A percentile compares a stretch with the other conserved stretches of the same genome.
Conservation (phyloP, 2,888 invertebrate species). For the Hirtodrosophila cameraria region DNA sequence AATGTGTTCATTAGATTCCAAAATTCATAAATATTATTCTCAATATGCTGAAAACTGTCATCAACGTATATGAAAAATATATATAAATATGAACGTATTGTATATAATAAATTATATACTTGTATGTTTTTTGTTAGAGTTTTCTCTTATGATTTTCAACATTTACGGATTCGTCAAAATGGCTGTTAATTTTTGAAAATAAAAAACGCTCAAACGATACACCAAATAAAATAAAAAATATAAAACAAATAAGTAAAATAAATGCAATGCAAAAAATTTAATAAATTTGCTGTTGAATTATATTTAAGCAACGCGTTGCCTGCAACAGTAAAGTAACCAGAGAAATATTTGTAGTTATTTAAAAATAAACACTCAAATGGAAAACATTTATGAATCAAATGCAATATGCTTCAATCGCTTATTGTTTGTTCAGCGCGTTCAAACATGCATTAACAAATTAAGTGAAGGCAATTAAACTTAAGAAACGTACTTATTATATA, state of each 20-base stretch:
- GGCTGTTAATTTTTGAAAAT: conserved; percentile 84
- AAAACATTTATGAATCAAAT: conserved; percentile 42
- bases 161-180: conserved; percentile 83
- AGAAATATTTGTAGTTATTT: conserved; percentile 43
- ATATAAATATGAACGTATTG: conserved; percentile 29
- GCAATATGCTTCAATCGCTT: conserved; percentile 65
- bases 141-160: conserved; percentile 68
- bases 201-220: conserved; percentile 86
- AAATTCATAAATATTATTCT: conserved; percentile 8
- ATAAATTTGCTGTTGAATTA: conserved; percentile 57
- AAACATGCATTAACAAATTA: conserved; percentile 35
- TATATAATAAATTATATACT: conserved; percentile 46
- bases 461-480: conserved; percentile 40
- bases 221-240: conserved; percentile 36
- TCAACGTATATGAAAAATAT: conserved; percentile 40
- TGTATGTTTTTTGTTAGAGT: conserved; percentile 60
- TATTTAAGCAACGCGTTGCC: conserved; percentile 70
- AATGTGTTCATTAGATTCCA: conserved; percentile 48
- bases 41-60: conserved; percentile 21
- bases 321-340: conserved; percentile 53
- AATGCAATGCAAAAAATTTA: conserved; percentile 25
- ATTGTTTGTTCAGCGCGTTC: conserved; percentile 60
- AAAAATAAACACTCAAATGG: conserved; percentile 40
- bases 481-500: conserved; percentile 47
- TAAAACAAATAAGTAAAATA: conserved; percentile 24